These are phyloP conservation scores for Euschistus heros DNA, from an alignment of 1,140 invertebrate genomes.

Conservation along the genomic window DNA sequence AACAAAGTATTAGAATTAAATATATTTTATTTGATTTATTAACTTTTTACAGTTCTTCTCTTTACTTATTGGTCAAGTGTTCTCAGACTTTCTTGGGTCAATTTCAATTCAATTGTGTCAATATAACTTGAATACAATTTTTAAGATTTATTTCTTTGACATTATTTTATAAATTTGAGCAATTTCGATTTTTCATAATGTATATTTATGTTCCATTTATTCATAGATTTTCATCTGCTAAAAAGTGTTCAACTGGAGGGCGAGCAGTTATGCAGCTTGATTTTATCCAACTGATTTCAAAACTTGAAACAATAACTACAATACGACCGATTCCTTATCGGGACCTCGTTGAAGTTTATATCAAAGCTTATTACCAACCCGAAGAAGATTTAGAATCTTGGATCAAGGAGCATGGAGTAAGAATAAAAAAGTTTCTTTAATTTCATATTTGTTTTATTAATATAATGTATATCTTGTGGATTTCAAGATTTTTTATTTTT, in stretches of 20 bases:
- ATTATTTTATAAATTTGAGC: not conserved
- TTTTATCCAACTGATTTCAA: constrained; percentile 87
- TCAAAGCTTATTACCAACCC: constrained; percentile 93
- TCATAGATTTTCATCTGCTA: constrained; percentile 70
- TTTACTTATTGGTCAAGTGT: no score
- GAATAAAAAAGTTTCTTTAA: no score
- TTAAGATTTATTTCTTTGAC: not conserved
- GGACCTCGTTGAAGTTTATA: constrained; percentile 85
- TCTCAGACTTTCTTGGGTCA: no score
- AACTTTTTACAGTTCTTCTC: no score
- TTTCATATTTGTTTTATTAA: no score
- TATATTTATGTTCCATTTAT: constrained; percentile 23
- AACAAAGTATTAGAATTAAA: no score
- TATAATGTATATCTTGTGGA: no score
- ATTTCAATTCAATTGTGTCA: no score
- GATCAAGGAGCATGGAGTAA: constrained; percentile 69
- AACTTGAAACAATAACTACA: constrained; percentile 75
- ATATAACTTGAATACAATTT: no score
- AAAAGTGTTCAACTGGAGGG: constrained; percentile 92
- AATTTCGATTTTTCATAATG: not conserved
- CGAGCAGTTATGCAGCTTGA: constrained; percentile 95
- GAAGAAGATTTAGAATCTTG: constrained; percentile 79
- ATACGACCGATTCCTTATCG: constrained; percentile 75
- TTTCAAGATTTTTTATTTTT: no score
- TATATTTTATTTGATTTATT: no score